These are phyloP conservation scores for Ophonus ardosiacus DNA, from an alignment of 2,888 invertebrate species.

Conservation along the genomic window DNA sequence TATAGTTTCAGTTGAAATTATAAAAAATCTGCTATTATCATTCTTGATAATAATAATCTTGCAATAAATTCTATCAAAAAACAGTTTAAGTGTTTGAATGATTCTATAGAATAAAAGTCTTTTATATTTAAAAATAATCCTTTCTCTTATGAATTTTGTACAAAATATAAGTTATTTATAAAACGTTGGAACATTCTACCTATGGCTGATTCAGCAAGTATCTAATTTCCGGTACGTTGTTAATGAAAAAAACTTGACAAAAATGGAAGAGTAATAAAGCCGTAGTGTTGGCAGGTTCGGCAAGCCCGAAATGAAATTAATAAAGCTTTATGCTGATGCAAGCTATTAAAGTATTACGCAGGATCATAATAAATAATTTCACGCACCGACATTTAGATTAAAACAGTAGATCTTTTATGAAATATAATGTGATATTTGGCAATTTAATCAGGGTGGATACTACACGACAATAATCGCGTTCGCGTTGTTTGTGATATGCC, in stretches of 20 bases:
- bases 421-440: conserved; percentile 41
- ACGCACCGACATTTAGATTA: conserved; percentile 41
- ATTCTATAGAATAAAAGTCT: too few species aligned
- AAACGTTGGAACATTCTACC: too few species aligned
- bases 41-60: too few species aligned
- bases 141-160: too few species aligned
- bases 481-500: conserved; percentile 7
- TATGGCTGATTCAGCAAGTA: not conserved
- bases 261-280: conserved; percentile 29
- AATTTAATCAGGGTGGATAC: conserved; percentile 15
- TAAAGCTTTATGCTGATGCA: conserved; percentile 58
- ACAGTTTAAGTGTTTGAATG: too few species aligned
- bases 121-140: too few species aligned
- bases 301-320: conserved; percentile 52
- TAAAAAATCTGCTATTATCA: too few species aligned
- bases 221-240: not conserved
- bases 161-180: too few species aligned
- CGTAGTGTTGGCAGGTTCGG: not conserved
- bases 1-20: too few species aligned
- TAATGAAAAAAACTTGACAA: conserved; percentile 34
- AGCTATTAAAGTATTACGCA: conserved; percentile 43
- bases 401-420: conserved; percentile 31
- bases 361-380: conserved; percentile 58
- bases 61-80: too few species aligned
- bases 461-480: not conserved